Conservation (phyloP, 2,113 vertebrate genomes). For the Ceratotherium simum region DNA sequence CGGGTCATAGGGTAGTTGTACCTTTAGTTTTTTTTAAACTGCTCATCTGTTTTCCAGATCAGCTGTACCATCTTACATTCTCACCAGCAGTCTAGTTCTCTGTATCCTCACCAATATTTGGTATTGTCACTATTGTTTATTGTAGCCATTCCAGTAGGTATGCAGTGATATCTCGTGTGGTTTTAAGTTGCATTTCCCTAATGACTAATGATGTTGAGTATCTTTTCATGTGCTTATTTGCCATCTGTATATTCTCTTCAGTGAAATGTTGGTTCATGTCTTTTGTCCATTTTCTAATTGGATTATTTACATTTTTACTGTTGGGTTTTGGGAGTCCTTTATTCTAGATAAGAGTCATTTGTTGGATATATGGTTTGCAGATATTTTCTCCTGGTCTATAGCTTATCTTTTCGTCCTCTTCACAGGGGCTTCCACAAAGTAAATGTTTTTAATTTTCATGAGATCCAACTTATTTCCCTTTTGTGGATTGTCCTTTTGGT, state of each 20-base stretch:
- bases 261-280: neutral
- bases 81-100: neutral
- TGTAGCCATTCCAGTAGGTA: neutral
- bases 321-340: conserved; percentile 23
- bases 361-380: neutral
- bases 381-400: neutral
- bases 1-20: neutral
- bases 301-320: neutral
- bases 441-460: neutral
- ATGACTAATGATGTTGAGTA: neutral
- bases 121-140: neutral
- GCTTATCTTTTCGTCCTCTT: conserved; percentile 4
- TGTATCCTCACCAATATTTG: neutral
- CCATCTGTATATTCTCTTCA: neutral
- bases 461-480: neutral
- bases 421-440: neutral
- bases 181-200: conserved; percentile 15
- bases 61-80: neutral
- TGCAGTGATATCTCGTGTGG: neutral
- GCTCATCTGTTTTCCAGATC: neutral
- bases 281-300: conserved; percentile 37
- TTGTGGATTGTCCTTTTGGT: neutral
- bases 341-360: neutral
- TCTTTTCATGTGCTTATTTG: conserved; percentile 35
- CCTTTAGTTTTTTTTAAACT: neutral